Percentiles rank a stretch among this genome's conserved stretches.
Conservation (phyloP, 2,797 vertebrate genomes). For the Podarcis siculus region DNA sequence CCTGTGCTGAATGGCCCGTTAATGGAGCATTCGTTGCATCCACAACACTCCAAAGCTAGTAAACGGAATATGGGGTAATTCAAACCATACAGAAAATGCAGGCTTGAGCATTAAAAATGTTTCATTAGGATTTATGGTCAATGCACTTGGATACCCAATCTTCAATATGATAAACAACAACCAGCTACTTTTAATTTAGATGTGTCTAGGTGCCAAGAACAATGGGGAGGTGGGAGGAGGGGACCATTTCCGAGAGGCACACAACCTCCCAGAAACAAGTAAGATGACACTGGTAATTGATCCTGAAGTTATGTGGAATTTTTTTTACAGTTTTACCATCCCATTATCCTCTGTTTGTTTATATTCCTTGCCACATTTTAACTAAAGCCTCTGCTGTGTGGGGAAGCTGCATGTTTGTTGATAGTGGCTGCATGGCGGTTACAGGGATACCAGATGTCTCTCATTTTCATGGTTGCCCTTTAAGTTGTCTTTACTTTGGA, state of each 20-base stretch:
- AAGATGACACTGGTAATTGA: constrained; percentile 14
- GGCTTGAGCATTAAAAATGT: background rate
- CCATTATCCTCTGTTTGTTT: constrained; percentile 5
- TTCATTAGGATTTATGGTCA: constrained; percentile 18
- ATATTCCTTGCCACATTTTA: constrained; percentile 28
- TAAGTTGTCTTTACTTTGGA: background rate
- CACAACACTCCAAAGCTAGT: background rate
- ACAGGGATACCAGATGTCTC: background rate
- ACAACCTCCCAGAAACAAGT: constrained; percentile 12
- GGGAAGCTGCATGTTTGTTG: background rate
- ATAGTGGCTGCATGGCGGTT: background rate
- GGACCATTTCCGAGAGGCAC: background rate
- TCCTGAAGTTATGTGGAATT: background rate
- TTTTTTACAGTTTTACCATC: constrained; percentile 22
- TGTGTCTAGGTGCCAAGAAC: constrained; percentile 17
- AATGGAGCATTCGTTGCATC: background rate
- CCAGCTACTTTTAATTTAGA: constrained; percentile 26
- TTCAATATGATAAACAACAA: constrained; percentile 27
- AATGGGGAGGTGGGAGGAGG: background rate
- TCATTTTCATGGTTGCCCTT: background rate
- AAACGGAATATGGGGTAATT: constrained; percentile 3
- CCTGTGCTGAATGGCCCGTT: background rate
- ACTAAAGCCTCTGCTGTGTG: constrained; percentile 1
- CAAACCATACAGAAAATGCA: constrained; percentile 4
- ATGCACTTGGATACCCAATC: constrained; percentile 13